Evolutionary conservation across 2,113 vertebrate genomes (phyloP), one percentile per base, ranked within the genome.

Genomic region (Dromiciops gliroides): DNA sequence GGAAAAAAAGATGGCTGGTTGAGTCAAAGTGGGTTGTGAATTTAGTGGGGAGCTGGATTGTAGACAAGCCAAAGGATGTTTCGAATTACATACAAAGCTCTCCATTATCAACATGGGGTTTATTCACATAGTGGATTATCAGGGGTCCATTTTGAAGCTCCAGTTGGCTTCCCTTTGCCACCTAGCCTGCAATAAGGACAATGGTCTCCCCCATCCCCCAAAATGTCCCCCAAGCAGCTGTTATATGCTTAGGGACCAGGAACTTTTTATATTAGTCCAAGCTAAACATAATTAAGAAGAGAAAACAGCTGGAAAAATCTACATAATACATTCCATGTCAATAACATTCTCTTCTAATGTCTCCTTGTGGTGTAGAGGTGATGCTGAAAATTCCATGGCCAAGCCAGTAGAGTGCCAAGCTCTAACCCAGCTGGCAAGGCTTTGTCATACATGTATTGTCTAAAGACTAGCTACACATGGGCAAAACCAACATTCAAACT

Each of bases 251-350:
- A 91, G 44, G 49, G 26, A 94, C 93, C 48, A 12, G 83, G 95
- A 94, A 93, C 28, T 95, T 96, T 96, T 91, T 94, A 75, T 89
- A 49, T 50, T 94, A 75, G 50, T 51, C 19, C 90, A 67, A 88
- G 95, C 48, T 37, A 95, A 91, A 51, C 49, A 89, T 56, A 83
- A 93, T 92, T 95, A 92, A 90, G 90, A 96, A 95, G 56, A 19
- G 48, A 92, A 50, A 83, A 88, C 52, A 96, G 50, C 93, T 26
- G 51, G 37, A 51, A 89, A 2, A 3, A 88, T n/a, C 67, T 90
- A 94, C 51, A 67, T 51, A 89, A 51, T 93, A 50, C 50, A 93
- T 88, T 95, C 31, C 89, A 47, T 48, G 25, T 50, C 51, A 95
- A 60, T 95, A 50, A 31, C 60, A 9, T 90, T 96, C 11, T 93